These are phyloP conservation scores for Polypterus senegalus DNA, from an alignment of 2,113 vertebrate genomes.

Conservation along the genomic window DNA sequence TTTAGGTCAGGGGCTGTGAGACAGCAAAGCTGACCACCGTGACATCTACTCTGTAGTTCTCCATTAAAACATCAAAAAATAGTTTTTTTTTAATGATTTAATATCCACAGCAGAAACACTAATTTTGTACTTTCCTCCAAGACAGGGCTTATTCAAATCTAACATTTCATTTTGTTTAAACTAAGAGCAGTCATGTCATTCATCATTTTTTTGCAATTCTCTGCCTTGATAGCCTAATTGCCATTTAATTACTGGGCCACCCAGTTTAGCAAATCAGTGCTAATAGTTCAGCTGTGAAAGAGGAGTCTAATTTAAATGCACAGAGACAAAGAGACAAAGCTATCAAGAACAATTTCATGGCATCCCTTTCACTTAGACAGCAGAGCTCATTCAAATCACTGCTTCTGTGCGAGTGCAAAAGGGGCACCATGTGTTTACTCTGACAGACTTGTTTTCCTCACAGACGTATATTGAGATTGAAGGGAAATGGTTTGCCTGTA, in stretches of 20 bases:
- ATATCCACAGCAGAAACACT: too few relatives aligned
- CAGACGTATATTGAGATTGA: constrained; percentile 3
- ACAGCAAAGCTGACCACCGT: too few relatives aligned
- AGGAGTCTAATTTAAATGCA: constrained; percentile 2
- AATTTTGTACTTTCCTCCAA: too few relatives aligned
- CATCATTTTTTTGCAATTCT: constrained; percentile 2
- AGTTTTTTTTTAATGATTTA: too few relatives aligned
- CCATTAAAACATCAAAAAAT: too few relatives aligned
- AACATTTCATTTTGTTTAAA: not conserved
- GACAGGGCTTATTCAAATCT: too few relatives aligned
- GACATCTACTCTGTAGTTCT: too few relatives aligned
- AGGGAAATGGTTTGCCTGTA: not conserved
- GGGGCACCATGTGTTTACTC: not conserved
- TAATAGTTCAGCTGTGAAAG: constrained; percentile 4
- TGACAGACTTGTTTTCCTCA: not conserved
- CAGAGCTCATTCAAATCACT: not conserved
- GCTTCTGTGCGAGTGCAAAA: not conserved
- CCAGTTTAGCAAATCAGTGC: not conserved
- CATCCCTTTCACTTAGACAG: not conserved
- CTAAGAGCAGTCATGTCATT: not conserved
- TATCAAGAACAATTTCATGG: not conserved
- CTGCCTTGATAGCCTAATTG: not conserved
- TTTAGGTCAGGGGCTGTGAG: too few relatives aligned
- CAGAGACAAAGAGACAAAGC: constrained; percentile 1
- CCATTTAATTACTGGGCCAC: not conserved